Conservation (phyloP, 2,888 invertebrate genomes). For the Drosophila pullipes region DNA sequence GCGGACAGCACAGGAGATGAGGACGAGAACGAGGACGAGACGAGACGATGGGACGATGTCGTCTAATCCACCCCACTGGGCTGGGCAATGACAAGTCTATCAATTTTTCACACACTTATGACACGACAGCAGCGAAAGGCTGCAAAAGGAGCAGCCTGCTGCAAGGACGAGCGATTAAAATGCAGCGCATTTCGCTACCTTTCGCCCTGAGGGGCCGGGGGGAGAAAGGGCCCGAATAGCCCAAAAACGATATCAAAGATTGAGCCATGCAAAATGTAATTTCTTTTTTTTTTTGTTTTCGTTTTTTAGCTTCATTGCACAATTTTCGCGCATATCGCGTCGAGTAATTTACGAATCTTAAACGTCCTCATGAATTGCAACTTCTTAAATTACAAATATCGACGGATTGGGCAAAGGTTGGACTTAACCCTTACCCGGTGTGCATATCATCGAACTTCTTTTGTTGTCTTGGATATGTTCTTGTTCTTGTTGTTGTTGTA, state of each 20-base stretch:
- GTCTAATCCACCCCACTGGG: slow-evolving; percentile 59
- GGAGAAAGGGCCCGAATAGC: not conserved
- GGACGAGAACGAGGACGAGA: not conserved
- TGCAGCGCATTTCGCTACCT: slow-evolving; percentile 38
- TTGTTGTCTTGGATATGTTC: not conserved
- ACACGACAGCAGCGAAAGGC: slow-evolving; percentile 54
- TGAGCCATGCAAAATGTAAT: slow-evolving; percentile 68
- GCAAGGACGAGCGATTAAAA: slow-evolving; percentile 51
- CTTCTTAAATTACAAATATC: slow-evolving; percentile 70
- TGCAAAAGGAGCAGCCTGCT: slow-evolving; percentile 54
- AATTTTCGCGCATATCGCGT: slow-evolving; percentile 68
- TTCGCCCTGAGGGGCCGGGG: slow-evolving; percentile 8
- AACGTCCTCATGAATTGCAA: slow-evolving; percentile 59
- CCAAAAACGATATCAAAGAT: slow-evolving; percentile 30
- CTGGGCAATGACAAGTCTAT: slow-evolving; percentile 74
- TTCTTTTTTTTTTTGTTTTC: not conserved
- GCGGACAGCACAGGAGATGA: slow-evolving; percentile 26
- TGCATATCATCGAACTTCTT: slow-evolving; percentile 1
- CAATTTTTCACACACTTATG: slow-evolving; percentile 79
- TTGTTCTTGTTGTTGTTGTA: not conserved
- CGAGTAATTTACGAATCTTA: slow-evolving; percentile 63
- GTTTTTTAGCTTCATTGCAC: slow-evolving; percentile 63
- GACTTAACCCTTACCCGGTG: not conserved
- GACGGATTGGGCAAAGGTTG: slow-evolving; percentile 15
- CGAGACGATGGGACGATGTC: slow-evolving; percentile 22